A percentile compares a stretch with the other conserved stretches of the same genome.
These are phyloP conservation scores for Bubalus kerabau DNA, from an alignment of 2,113 vertebrate species.

Conservation along the genomic window DNA sequence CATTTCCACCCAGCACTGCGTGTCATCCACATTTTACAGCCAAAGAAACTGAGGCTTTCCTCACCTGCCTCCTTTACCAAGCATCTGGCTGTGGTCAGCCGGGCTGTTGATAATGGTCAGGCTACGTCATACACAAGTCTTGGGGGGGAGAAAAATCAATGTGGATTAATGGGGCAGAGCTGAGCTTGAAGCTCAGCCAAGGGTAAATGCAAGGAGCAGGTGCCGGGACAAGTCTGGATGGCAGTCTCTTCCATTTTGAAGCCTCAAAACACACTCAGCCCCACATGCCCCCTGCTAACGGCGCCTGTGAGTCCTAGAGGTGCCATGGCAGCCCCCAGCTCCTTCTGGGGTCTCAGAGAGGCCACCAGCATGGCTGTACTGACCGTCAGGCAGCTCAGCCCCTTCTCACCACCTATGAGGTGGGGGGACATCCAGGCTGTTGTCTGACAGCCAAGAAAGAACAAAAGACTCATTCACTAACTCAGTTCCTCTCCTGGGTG, in stretches of 20 bases:
- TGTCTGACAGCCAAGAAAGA: constrained; percentile 28
- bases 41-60: background rate
- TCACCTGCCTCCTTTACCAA: background rate
- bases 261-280: background rate
- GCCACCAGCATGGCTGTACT: background rate
- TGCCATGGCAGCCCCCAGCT: background rate
- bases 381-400: background rate
- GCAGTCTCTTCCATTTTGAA: background rate
- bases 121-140: background rate
- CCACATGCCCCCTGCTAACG: background rate
- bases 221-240: background rate
- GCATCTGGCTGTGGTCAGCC: background rate
- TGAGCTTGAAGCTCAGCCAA: background rate
- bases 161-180: background rate
- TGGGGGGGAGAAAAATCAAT: background rate
- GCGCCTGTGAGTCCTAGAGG: background rate
- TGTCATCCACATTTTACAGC: background rate
- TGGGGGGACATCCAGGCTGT: background rate
- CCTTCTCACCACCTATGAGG: background rate
- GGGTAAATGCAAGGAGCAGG: constrained; percentile 30
- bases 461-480: constrained; percentile 57
- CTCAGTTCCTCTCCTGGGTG: constrained; percentile 26
- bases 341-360: background rate
- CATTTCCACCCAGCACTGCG: background rate
- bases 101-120: background rate